Conservation (phyloP, 1,140 invertebrate species). For the Pentalonia nigronervosa region DNA sequence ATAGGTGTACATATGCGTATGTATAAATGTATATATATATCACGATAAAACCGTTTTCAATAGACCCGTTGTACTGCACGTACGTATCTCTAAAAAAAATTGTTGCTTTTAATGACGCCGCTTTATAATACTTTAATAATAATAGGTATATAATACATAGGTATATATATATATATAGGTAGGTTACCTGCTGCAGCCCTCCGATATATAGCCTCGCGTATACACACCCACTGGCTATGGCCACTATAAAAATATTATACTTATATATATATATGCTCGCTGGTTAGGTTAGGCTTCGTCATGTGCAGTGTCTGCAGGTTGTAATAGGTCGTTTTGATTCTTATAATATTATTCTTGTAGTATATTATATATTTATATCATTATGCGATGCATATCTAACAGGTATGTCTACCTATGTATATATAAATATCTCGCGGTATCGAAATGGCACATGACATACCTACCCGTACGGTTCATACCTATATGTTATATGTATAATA, state of each 20-base stretch:
- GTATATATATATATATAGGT: neutral
- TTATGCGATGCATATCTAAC: neutral
- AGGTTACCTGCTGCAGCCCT: neutral
- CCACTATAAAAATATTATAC: neutral
- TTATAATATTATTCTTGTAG: neutral
- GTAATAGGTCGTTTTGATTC: neutral
- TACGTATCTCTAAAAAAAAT: neutral
- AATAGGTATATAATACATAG: neutral
- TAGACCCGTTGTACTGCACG: neutral
- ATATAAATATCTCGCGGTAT: neutral
- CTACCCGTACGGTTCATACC: no score
- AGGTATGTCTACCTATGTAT: no score
- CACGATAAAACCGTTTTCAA: slow-evolving; percentile 32
- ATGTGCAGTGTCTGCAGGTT: neutral
- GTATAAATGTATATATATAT: neutral
- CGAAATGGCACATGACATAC: slow-evolving; percentile 27
- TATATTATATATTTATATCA: no score
- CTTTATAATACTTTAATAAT: neutral
- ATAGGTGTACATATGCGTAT: neutral
- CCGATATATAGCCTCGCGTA: neutral
- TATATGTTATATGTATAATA: no score
- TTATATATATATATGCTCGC: neutral
- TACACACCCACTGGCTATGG: neutral
- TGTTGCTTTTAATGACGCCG: slow-evolving; percentile 24
- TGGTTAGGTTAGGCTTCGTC: neutral